A percentile compares a stretch with the other conserved stretches of the same genome.
Evolutionary conservation across 2,113 vertebrate species (phyloP).

Genomic region (Erinaceus europaeus): DNA sequence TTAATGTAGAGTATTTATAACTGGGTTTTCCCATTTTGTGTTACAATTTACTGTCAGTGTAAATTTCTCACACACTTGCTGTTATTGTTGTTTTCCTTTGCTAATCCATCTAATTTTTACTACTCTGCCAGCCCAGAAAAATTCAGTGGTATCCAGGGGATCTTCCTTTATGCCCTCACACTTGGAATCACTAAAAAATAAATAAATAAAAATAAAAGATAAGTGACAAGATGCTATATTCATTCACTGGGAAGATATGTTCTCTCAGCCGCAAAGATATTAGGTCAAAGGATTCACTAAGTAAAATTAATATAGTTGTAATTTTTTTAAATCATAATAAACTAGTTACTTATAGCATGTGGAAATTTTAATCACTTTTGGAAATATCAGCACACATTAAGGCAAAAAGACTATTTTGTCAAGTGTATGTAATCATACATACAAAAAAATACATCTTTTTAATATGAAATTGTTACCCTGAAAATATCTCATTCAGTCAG

Average conservation of each 20-base stretch:
- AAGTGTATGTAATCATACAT: neutral
- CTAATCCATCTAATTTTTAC: too few species aligned
- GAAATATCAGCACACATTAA: slow-evolving; percentile 4
- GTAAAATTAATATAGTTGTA: neutral
- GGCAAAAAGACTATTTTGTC: neutral
- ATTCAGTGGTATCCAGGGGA: too few species aligned
- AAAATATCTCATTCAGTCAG: neutral
- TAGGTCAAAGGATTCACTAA: neutral
- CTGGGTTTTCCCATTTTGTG: too few species aligned
- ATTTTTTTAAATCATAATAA: neutral
- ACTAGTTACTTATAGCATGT: neutral
- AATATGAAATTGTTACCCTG: neutral
- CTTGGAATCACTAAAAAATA: too few species aligned
- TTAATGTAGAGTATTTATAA: too few species aligned
- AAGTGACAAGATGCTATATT: too few species aligned
- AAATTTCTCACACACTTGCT: too few species aligned
- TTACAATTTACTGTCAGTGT: too few species aligned
- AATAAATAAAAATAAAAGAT: too few species aligned
- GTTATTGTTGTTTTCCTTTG: too few species aligned
- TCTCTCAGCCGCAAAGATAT: neutral
- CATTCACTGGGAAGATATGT: neutral
- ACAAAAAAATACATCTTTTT: neutral
- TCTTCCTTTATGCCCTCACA: too few species aligned
- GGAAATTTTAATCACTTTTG: slow-evolving; percentile 5
- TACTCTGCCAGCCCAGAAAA: too few species aligned